Evolutionary conservation across 1,140 invertebrate species (phyloP), one percentile per base, ranked within the genome.

Genomic region (Steinernema khuongi): DNA sequence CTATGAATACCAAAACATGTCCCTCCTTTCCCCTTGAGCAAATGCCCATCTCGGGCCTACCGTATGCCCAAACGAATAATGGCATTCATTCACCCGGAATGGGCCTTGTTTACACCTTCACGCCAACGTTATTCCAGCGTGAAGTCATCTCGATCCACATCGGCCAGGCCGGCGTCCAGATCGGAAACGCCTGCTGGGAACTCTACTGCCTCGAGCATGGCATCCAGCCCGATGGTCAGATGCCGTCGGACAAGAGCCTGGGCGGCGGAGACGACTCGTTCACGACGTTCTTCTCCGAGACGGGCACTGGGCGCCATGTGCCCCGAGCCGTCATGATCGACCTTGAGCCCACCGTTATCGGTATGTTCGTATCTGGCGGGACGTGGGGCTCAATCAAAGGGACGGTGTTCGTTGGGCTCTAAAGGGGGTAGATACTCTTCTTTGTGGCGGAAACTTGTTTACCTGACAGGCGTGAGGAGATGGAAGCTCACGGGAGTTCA

Each of bases 111-210:
- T n/a, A n/a, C n/a, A n/a, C n/a, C n/a, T n/a, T n/a, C n/a, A n/a
- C n/a, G n/a, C 36, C 36, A 19, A 68, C 14, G 1, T 1, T 68
- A 31, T 71, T 77, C 30, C 79, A 87, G 88, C 84, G 88, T 72
- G 92, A 93, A 89, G 92, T 91, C 83, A 91, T 93, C 81, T 92
- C 91, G 78, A 90, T 93, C 75, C 92, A 93, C 86, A 90, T 94
- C 81, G 92, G 92, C 66, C 92, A 94, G 87, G 92, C 92, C 74
- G 92, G 92, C 67, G 92, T 93, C 1, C 92, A 94, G 87, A 92
- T 93, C 83, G 92, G 92, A 77, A 93, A 93, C 84, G 91, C 89
- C 67, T 89, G 89, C 80, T 89, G 89, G 88, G 92, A 94, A 85
- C 88, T 94, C 72, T 93, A 93, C 87, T 94, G 93, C 85, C 86